A percentile compares a stretch with the other conserved stretches of the same genome.
Evolutionary conservation across 2,888 invertebrate species (phyloP).

Genomic region (Dusona sp.): DNA sequence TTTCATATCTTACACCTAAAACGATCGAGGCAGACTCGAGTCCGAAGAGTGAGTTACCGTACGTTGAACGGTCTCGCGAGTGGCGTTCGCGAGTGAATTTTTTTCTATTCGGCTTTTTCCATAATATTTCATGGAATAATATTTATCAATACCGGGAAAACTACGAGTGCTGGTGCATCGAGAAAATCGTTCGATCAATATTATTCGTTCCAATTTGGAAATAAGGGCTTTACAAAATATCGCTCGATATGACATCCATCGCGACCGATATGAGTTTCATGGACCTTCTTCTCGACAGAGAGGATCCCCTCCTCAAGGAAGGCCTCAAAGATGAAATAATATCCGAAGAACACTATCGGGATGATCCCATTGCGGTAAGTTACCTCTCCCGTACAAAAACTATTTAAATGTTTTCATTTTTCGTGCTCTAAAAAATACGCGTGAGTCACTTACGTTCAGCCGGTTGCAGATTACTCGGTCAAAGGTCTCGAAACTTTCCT

Average conservation of each 20-base stretch:
- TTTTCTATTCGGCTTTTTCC: slow-evolving; percentile 12
- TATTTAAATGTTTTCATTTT: background rate
- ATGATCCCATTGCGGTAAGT: slow-evolving; percentile 78
- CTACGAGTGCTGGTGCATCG: slow-evolving; percentile 23
- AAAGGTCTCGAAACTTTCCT: slow-evolving; percentile 9
- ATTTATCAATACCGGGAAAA: slow-evolving; percentile 15
- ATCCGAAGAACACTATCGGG: slow-evolving; percentile 74
- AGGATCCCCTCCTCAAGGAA: slow-evolving; percentile 80
- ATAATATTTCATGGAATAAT: slow-evolving; percentile 23
- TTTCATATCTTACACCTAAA: slow-evolving; percentile 6
- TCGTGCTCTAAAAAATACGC: background rate
- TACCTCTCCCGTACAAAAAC: background rate
- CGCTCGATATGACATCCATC: slow-evolving; percentile 77
- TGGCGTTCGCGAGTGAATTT: slow-evolving; percentile 51
- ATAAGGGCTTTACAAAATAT: slow-evolving; percentile 15
- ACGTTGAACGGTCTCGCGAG: slow-evolving; percentile 35
- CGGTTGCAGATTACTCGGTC: background rate
- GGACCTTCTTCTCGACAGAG: slow-evolving; percentile 83
- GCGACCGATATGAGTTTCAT: slow-evolving; percentile 83
- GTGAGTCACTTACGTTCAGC: background rate
- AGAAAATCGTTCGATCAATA: background rate
- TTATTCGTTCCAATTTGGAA: background rate
- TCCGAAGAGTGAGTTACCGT: slow-evolving; percentile 34
- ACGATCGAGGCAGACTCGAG: slow-evolving; percentile 46
- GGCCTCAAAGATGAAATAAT: slow-evolving; percentile 79